phyloP scores from a whole-genome alignment of 92 coral and sea anemone species.

The Palythoa grandis region DNA sequence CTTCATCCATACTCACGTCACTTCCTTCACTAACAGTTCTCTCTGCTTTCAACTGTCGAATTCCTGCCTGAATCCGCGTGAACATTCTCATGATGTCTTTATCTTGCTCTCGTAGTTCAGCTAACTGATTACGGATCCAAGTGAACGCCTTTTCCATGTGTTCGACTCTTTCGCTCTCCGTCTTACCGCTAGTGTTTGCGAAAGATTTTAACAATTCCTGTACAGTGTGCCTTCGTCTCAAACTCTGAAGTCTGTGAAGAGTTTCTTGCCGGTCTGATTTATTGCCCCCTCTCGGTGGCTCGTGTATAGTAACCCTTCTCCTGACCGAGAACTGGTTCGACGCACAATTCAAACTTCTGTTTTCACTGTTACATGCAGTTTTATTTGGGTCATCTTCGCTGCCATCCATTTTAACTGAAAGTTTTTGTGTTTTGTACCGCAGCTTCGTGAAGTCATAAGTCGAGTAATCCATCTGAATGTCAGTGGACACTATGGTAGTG shows the following conservation, averaged over 20 bases:
- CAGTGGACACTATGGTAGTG: not conserved
- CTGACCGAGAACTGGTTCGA: conserved; percentile 8
- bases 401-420: not conserved
- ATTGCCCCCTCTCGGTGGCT: conserved; percentile 23
- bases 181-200: conserved; percentile 61
- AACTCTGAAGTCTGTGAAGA: conserved; percentile 33
- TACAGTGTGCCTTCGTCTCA: conserved; percentile 54
- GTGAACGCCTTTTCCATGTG: conserved; percentile 77
- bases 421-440: conserved; percentile 5
- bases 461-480: conserved; percentile 11
- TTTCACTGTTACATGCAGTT: not conserved
- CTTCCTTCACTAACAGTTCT: conserved; percentile 49
- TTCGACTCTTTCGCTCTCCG: conserved; percentile 74
- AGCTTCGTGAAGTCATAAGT: conserved; percentile 25
- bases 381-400: not conserved
- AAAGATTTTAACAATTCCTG: conserved; percentile 63
- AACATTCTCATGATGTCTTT: conserved; percentile 91
- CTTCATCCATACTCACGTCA: conserved; percentile 42
- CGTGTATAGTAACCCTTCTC: conserved; percentile 39
- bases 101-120: conserved; percentile 85
- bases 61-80: conserved; percentile 86
- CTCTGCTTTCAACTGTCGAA: conserved; percentile 78
- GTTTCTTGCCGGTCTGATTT: conserved; percentile 42
- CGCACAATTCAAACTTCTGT: not conserved
- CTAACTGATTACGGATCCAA: conserved; percentile 83